These are phyloP conservation scores for Hypsibius dujardini DNA, from an alignment of 1,140 invertebrate species.

Conservation along the genomic window DNA sequence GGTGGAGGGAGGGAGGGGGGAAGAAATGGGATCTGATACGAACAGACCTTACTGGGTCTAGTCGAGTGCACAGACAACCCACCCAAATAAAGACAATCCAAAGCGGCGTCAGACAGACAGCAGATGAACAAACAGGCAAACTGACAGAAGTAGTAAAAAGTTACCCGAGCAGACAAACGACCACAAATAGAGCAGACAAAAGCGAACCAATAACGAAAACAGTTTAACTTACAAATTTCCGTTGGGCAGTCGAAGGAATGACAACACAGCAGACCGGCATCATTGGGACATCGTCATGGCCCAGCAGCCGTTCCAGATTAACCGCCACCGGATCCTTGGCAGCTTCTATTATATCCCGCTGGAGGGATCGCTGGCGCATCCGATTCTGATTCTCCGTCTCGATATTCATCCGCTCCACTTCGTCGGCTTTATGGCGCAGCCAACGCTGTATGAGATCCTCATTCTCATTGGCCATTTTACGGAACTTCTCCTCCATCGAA, in stretches of 20 bases:
- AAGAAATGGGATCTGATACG: too few species aligned
- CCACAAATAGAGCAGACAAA: too few species aligned
- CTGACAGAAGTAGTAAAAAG: too few species aligned
- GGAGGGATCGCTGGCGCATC: conserved; percentile 63
- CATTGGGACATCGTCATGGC: background rate
- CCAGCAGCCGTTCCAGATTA: conserved; percentile 27
- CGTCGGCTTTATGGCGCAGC: conserved; percentile 73
- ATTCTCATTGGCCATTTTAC: conserved; percentile 73
- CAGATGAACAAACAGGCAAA: too few species aligned
- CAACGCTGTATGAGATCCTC: conserved; percentile 61
- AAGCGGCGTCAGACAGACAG: too few species aligned
- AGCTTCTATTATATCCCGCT: conserved; percentile 77
- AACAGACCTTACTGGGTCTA: too few species aligned
- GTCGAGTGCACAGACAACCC: too few species aligned
- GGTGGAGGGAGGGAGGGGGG: too few species aligned
- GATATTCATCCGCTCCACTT: conserved; percentile 80
- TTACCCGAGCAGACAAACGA: too few species aligned
- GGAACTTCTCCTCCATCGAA: conserved; percentile 68
- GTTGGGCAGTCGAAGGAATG: conserved; percentile 14
- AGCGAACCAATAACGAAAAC: background rate
- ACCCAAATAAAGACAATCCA: too few species aligned
- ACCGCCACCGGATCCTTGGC: conserved; percentile 46
- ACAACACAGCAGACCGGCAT: conserved; percentile 9
- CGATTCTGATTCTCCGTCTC: conserved; percentile 73
- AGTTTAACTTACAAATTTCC: conserved; percentile 27